Percentiles rank a stretch among this genome's conserved stretches.
These are phyloP conservation scores for Colius striatus DNA, from an alignment of 2,113 vertebrate species.

Conservation along the genomic window DNA sequence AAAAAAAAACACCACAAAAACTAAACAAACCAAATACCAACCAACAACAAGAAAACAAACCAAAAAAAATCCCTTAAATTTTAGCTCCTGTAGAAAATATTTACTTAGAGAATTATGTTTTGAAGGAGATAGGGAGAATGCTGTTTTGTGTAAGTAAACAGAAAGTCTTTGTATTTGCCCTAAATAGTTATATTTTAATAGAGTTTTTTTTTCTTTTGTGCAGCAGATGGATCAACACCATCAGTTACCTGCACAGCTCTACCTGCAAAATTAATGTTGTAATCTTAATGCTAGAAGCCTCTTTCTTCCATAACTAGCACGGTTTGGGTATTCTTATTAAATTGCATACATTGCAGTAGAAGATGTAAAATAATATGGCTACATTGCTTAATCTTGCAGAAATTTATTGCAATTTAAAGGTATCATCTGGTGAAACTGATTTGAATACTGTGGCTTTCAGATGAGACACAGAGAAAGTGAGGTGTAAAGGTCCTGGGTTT, in stretches of 20 bases:
- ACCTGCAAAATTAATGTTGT: not conserved
- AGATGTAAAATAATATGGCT: not conserved
- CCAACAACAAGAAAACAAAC: not conserved
- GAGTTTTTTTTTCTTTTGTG: not conserved
- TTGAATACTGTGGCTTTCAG: not conserved
- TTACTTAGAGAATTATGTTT: not conserved
- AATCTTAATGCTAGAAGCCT: not conserved
- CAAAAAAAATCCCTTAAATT: rapidly evolving
- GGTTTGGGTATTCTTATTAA: not conserved
- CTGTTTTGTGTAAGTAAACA: not conserved
- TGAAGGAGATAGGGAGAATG: not conserved
- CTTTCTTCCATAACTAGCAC: not conserved
- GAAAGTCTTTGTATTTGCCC: not conserved
- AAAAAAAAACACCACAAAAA: not conserved
- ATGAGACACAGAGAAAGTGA: not conserved
- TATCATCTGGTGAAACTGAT: not conserved
- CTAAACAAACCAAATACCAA: not conserved
- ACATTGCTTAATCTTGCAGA: not conserved
- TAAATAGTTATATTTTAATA: not conserved
- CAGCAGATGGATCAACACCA: not conserved
- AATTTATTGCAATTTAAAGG: not conserved
- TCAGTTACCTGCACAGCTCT: not conserved
- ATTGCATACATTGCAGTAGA: not conserved
- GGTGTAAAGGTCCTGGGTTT: not conserved
- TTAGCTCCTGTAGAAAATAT: not conserved